Base-by-base conservation (phyloP, 2,888 invertebrate genomes). In the Campoplex nolae region DNA sequence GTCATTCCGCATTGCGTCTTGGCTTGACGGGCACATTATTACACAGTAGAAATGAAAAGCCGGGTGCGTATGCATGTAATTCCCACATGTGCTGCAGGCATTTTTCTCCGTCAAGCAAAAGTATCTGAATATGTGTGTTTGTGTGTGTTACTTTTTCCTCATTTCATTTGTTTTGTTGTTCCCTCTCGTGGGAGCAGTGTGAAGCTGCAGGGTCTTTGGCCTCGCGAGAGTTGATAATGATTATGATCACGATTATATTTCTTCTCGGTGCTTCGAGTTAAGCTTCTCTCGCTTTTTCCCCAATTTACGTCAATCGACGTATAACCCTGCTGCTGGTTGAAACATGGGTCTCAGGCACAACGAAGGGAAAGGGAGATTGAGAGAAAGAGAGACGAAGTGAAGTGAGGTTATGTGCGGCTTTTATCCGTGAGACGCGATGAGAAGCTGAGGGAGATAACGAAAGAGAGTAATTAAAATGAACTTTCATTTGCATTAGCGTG, bases 291-390 rank as follows among this genome's bases (percentile, higher is more conserved):
- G 81, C 78, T 87, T 84, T 62, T 82, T 88, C 90, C 90, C 91
- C 90, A 90, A 91, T 92, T 90, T 88, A 70, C 90, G 88, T 90
- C 90, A 91, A 91, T 91, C 90, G 90, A 78, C 86, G 85, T 88
- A 23, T 23, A 83, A 77, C 77, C 58, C 79, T 68, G 23, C 38
- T 38, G 70, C 75, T 65, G 45, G 68, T 77, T 62, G 35, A 75
- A 75, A 18, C 51, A 23, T 35, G 1, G 51, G 35, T 4, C 48
- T 4, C 32, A 73, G 67, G 80, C 68, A 54, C 35, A 51, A 56
- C 45, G 68, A 65, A 45, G 76, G 56, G 18, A 8, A 18, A 23
- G 58, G 3, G 71, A 75, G 73, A 79, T n/a, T n/a, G n/a, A n/a
- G n/a, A n/a, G 18, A 8, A 18, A 23, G 58, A 1, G 71, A 75